A percentile compares a stretch with the other conserved stretches of the same genome.
phyloP scores from a whole-genome alignment of 2,113 vertebrate species.

The Suncus etruscus region DNA sequence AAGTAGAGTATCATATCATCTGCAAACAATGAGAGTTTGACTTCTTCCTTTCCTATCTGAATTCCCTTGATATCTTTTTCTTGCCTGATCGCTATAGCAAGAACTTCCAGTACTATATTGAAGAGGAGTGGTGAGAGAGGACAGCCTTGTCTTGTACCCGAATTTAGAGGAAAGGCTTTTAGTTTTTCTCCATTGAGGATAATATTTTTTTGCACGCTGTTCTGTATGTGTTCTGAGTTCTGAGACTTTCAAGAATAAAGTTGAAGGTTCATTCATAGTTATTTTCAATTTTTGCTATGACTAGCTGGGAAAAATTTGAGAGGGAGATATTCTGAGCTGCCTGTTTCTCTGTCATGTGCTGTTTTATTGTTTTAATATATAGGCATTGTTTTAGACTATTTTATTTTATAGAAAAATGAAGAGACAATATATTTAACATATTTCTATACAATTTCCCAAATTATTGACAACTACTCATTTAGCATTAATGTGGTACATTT shows the following conservation, averaged over 20 bases:
- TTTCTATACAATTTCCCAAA: neutral
- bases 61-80: too few species aligned
- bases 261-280: neutral
- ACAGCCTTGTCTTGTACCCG: too few species aligned
- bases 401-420: neutral
- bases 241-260: neutral
- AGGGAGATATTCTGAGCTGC: neutral
- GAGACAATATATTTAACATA: neutral
- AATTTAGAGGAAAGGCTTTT: too few species aligned
- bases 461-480: neutral
- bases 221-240: neutral
- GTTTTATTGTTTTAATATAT: neutral
- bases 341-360: too few species aligned
- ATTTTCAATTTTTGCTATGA: slow-evolving; percentile 19
- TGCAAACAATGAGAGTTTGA: too few species aligned
- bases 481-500: neutral
- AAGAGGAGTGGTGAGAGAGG: too few species aligned
- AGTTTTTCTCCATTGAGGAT: too few species aligned
- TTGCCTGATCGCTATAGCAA: too few species aligned
- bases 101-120: too few species aligned
- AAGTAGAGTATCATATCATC: too few species aligned
- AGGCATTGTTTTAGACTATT: slow-evolving; percentile 13
- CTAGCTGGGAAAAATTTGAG: neutral
- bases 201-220: neutral
- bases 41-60: too few species aligned